These are phyloP conservation scores for Acanthopleura granulata DNA, from an alignment of 2,888 invertebrate genomes.

Conservation along the genomic window DNA sequence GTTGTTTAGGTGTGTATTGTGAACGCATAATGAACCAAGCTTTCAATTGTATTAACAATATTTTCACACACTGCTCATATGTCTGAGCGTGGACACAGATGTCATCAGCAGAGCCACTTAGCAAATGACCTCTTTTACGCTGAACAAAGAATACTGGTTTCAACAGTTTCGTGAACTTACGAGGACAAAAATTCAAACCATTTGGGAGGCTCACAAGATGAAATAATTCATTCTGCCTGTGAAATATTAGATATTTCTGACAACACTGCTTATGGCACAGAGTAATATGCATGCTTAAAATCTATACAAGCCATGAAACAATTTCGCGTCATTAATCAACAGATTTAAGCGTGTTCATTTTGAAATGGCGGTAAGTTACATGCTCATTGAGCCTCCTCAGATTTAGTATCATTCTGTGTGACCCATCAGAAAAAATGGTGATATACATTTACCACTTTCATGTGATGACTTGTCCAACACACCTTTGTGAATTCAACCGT, in stretches of 20 bases:
- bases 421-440: constrained; percentile 31
- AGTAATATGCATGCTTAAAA: constrained; percentile 33
- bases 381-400: constrained; percentile 30
- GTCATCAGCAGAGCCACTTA: constrained; percentile 29
- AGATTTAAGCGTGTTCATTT: constrained; percentile 36
- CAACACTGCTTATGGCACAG: constrained; percentile 23
- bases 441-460: constrained; percentile 24
- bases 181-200: constrained; percentile 22
- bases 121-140: constrained; percentile 15
- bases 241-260: constrained; percentile 31
- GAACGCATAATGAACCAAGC: constrained; percentile 25
- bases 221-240: constrained; percentile 24
- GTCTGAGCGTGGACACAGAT: constrained; percentile 22
- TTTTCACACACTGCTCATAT: constrained; percentile 23
- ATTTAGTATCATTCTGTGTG: constrained; percentile 32
- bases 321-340: constrained; percentile 25
- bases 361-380: constrained; percentile 32
- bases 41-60: constrained; percentile 20
- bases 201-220: constrained; percentile 29
- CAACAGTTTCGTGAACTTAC: constrained; percentile 5
- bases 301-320: constrained; percentile 33
- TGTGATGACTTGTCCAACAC: background rate
- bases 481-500: background rate
- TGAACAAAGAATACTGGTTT: constrained; percentile 4
- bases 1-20: constrained; percentile 24